Percentiles rank a stretch among this genome's conserved stretches.
Evolutionary conservation across 1,140 invertebrate species (phyloP).

Genomic region (Archivesica marissinica): DNA sequence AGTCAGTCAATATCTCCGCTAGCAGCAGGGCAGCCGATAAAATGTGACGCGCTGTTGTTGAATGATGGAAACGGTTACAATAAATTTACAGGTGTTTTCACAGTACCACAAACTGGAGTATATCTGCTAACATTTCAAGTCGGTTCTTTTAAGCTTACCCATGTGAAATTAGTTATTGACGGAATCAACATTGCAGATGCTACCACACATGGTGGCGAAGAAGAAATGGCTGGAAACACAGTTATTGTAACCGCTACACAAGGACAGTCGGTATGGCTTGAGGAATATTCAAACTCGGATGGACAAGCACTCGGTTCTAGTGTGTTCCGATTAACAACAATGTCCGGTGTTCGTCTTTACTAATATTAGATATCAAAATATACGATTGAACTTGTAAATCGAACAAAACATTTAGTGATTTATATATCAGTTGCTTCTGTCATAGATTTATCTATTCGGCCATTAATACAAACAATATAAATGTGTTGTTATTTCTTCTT

Average conservation of each 20-base stretch:
- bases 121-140: background rate
- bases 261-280: slow-evolving; percentile 18
- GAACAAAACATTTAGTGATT: too few relatives aligned
- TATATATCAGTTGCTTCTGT: too few relatives aligned
- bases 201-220: background rate
- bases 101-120: background rate
- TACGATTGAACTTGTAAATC: too few relatives aligned
- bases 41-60: background rate
- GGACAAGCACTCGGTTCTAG: background rate
- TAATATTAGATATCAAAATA: too few relatives aligned
- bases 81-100: background rate
- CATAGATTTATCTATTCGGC: too few relatives aligned
- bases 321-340: background rate
- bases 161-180: background rate
- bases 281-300: background rate
- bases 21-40: background rate
- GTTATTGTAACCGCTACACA: background rate
- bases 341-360: background rate
- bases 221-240: slow-evolving; percentile 12
- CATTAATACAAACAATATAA: too few relatives aligned
- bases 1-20: background rate
- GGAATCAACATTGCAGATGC: background rate
- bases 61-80: slow-evolving; percentile 28
- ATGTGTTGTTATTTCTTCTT: too few relatives aligned
- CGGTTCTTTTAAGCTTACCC: background rate